Conservation (phyloP, 2,888 invertebrate species). For the Fissipunctia ypsillon region DNA sequence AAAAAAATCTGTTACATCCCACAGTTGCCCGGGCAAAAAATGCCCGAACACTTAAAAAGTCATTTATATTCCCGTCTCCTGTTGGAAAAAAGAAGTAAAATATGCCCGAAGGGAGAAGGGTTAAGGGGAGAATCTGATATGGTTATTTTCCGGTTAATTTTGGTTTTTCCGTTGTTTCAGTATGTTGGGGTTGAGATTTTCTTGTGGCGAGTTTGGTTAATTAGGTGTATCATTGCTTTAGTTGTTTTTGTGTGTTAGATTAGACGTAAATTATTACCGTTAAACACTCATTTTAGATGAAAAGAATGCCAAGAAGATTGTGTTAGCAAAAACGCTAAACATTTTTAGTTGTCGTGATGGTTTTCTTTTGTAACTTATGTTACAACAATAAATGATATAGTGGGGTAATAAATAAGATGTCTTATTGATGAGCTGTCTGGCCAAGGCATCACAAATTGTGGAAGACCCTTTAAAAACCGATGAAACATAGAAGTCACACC, state of each 20-base stretch:
- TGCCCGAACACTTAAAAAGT: conserved; percentile 80
- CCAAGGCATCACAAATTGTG: no score
- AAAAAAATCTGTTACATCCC: conserved; percentile 83
- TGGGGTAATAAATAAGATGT: no score
- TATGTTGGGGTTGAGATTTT: conserved; percentile 22
- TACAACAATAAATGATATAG: background rate
- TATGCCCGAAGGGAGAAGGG: conserved; percentile 57
- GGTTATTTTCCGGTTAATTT: conserved; percentile 69
- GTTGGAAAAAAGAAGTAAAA: conserved; percentile 66
- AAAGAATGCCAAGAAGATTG: background rate
- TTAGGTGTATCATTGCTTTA: conserved; percentile 35
- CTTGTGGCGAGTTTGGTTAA: conserved; percentile 35
- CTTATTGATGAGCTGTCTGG: no score
- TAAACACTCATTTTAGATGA: background rate
- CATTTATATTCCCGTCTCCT: conserved; percentile 77
- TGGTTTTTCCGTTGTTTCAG: conserved; percentile 58
- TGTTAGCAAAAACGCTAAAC: background rate
- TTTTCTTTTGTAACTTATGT: background rate
- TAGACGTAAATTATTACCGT: background rate
- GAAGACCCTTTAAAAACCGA: no score
- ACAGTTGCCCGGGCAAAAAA: conserved; percentile 75
- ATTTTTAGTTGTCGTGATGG: background rate
- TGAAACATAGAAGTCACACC: no score
- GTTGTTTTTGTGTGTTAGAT: background rate
- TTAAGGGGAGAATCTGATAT: conserved; percentile 63